Evolutionary conservation across 2,113 vertebrate genomes (phyloP).

Genomic region (Pipra filicauda): DNA sequence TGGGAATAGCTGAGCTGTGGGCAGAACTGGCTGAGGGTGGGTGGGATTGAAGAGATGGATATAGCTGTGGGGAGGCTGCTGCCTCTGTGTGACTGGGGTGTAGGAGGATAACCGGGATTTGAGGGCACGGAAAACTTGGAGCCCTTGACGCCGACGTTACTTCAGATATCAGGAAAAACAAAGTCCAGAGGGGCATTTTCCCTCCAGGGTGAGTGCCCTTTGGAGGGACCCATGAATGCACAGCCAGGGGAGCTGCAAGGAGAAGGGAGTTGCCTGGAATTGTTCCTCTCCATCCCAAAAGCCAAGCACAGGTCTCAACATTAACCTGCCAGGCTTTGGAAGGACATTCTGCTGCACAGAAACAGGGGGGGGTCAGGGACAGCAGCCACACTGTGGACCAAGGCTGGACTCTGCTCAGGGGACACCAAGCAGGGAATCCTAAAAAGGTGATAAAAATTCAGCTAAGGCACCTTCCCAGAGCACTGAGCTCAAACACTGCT

Average conservation of each 20-base stretch:
- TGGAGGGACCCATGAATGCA: background rate
- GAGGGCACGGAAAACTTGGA: background rate
- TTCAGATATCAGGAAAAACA: background rate
- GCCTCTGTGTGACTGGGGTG: background rate
- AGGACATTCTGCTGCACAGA: background rate
- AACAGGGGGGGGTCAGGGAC: no score
- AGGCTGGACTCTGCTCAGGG: background rate
- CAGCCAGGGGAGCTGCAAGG: background rate
- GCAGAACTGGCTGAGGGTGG: background rate
- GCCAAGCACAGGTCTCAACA: background rate
- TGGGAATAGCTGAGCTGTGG: background rate
- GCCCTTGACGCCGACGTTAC: background rate
- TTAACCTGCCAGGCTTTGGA: background rate
- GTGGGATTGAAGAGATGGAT: background rate
- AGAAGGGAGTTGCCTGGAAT: background rate
- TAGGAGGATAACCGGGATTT: background rate
- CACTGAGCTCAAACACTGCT: background rate
- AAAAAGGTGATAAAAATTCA: background rate
- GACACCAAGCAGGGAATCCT: background rate
- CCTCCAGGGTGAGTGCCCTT: background rate
- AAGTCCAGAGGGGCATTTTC: background rate
- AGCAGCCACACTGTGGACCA: rapidly evolving
- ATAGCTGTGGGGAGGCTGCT: background rate
- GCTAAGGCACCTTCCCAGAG: background rate
- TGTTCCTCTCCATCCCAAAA: background rate